Base-by-base conservation (phyloP, 2,888 invertebrate species). In the Hemithea aestivaria region DNA sequence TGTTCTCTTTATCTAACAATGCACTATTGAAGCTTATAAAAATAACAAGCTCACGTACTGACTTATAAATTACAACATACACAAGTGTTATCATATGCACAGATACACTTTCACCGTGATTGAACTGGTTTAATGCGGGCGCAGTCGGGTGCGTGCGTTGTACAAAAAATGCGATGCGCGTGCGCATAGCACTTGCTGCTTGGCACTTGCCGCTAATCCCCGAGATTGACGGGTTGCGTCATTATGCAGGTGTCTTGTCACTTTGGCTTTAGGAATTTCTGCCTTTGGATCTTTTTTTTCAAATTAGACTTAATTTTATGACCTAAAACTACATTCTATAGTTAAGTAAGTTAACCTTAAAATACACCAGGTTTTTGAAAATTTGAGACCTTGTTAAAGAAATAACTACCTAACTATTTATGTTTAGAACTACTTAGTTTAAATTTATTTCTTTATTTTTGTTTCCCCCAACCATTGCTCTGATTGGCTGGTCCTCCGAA, bases 91-190 rank as follows among this genome's bases (percentile, higher is more conserved):
- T 54, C 55, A 56, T 59, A 64, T 70, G 66, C 68, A 72, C 63
- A 66, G 63, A 67, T 40, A 53, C 66, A 80, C 83, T 82, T 84
- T 84, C 83, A 74, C 83, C 73, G 48, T 49, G 54, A 53, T 40
- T 48, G 57, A 61, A 78, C 77, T 66, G 69, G 79, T 80, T 69
- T 61, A 48, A 38, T 42, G 50, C 63, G 58, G 56, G 56, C 55
- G 60, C 48, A 56, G 65, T 48, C 62, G 56, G 58, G 62, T 52
- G 65, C 50, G 41, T 10, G 31, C 7, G 44, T 52, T 30, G 36
- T 42, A 24, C 53, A 65, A 69, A 66, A 72, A 59, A 47, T 40
- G 45, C 47, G 51, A 59, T 58, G 57, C 48, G 48, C 48, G 35
- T 46, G 48, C 43, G 42, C 43, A 12, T 21, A 10, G 35, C 24